Conservation (phyloP, 2,888 invertebrate genomes). For the Clistopyga incitator region DNA sequence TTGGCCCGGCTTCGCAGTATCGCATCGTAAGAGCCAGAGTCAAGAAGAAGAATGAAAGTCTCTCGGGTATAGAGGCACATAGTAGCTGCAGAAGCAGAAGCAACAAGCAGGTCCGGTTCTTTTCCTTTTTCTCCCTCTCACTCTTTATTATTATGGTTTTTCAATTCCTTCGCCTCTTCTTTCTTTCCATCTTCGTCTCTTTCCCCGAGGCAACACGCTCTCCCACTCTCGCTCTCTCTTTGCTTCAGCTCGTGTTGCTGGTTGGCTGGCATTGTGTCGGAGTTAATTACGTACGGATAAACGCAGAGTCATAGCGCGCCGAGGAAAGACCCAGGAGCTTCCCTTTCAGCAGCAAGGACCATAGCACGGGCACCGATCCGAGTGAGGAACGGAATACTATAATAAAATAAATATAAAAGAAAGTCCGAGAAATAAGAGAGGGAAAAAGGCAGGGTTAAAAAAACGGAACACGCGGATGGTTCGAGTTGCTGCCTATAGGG, state of each 20-base stretch:
- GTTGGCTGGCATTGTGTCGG: slow-evolving; percentile 80
- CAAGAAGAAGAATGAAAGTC: slow-evolving; percentile 38
- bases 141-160: slow-evolving; percentile 57
- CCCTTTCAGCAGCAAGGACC: slow-evolving; percentile 51
- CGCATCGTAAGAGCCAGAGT: slow-evolving; percentile 47
- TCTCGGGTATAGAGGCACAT: slow-evolving; percentile 11
- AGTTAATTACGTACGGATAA: slow-evolving; percentile 83
- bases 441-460: slow-evolving; percentile 38
- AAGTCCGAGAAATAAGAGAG: slow-evolving; percentile 40
- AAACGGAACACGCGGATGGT: slow-evolving; percentile 37
- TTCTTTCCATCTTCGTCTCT: slow-evolving; percentile 56
- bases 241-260: slow-evolving; percentile 67
- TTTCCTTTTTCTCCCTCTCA: slow-evolving; percentile 48
- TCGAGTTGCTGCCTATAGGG: slow-evolving; percentile 25
- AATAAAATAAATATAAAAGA: slow-evolving; percentile 56
- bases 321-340: slow-evolving; percentile 60
- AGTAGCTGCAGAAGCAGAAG: slow-evolving; percentile 53
- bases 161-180: slow-evolving; percentile 59
- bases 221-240: slow-evolving; percentile 66
- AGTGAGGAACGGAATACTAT: slow-evolving; percentile 26
- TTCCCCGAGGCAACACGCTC: slow-evolving; percentile 52
- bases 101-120: slow-evolving; percentile 60
- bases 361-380: slow-evolving; percentile 40
- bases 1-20: slow-evolving; percentile 18
- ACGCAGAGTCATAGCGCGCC: slow-evolving; percentile 81